phyloP scores from a whole-genome alignment of 2,797 vertebrate genomes.

The Amblyraja radiata region DNA sequence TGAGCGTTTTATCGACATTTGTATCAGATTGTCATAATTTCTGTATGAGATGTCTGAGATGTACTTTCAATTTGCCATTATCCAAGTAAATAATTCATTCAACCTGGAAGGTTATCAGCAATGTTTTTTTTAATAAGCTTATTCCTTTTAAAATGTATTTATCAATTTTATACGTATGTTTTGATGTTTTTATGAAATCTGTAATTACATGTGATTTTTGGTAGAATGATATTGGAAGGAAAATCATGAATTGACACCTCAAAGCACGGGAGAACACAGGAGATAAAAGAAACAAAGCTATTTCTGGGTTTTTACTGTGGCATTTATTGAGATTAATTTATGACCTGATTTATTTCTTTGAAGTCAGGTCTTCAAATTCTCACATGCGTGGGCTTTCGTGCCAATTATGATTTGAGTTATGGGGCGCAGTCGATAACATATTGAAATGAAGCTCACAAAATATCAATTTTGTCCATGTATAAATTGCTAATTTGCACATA shows the following conservation, averaged over 20 bases:
- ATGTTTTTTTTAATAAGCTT: not conserved
- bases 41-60: not conserved
- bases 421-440: not conserved
- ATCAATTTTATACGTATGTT: not conserved
- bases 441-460: not conserved
- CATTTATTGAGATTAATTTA: not conserved
- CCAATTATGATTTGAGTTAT: not conserved
- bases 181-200: not conserved
- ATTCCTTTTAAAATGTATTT: not conserved
- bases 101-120: not conserved
- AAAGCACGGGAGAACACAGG: too few relatives aligned
- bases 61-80: slow-evolving; percentile 7
- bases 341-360: not conserved
- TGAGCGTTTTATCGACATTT: not conserved
- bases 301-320: not conserved
- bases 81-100: slow-evolving; percentile 17
- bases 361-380: slow-evolving; percentile 2
- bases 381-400: not conserved
- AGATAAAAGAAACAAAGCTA: not conserved
- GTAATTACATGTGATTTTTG: slow-evolving; percentile 9
- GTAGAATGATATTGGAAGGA: not conserved
- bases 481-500: not conserved
- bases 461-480: too few relatives aligned
- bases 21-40: slow-evolving; percentile 1
- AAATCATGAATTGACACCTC: slow-evolving; percentile 14